Evolutionary conservation across 2,888 invertebrate species (phyloP), one percentile per base, ranked within the genome.

Genomic region (Hesperia comma): DNA sequence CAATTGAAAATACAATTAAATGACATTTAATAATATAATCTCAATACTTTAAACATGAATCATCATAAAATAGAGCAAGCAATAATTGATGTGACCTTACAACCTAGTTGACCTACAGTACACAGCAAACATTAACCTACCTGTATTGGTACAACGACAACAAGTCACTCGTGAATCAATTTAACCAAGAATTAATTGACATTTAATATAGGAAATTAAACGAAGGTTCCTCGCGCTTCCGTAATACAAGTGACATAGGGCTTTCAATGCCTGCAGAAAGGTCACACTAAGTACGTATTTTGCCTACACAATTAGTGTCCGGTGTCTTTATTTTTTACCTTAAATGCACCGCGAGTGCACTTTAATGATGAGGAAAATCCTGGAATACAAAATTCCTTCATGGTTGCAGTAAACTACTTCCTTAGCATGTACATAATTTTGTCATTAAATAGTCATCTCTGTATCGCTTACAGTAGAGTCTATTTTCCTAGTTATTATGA

Each of bases 201-300:
- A 57, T 56, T 63, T 51, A 49, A 56, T 57, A 51, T 40, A 63
- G 63, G 63, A 63, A 63, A 51, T 63, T 21, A 37, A 57, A 21
- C 57, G 63, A 63, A 63, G 56, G 63, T 63, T 63, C 19, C 17
- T 19, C 17, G 41, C 40, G 21, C 26, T 63, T 64, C 57, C 63
- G 63, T 51, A n/a, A 46, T 51, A 26, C 51, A 57, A 51, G 51
- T 37, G 63, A 57, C 57, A 46, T 51, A 56, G 57, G 63, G 37
- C 37, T 51, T 33, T 63, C 63, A 64, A 57, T 64, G 63, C 15
- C 63, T 64, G 6, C 12, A 10, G 15, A 8, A 12, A 63, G 63
- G 40, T 57, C 57, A 32, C 19, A 37, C 57, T 64, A 26, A 40
- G 17, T 17, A 57, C 63, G 56, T 46, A 46, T 57, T 40, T 40